These are phyloP conservation scores for Zootoca vivipara DNA, from an alignment of 2,113 vertebrate species.

Conservation along the genomic window DNA sequence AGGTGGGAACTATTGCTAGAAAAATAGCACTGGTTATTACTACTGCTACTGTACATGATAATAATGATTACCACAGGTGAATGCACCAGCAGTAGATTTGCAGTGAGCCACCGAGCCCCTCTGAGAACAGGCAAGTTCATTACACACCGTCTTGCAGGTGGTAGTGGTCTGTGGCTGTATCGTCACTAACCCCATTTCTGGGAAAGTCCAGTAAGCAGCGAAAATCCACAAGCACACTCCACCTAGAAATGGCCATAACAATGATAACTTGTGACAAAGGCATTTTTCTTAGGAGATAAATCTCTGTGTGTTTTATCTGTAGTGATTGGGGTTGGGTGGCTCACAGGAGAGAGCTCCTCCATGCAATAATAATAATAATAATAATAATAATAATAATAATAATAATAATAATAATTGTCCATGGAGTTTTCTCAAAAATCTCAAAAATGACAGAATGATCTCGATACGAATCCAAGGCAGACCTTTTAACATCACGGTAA, in stretches of 20 bases:
- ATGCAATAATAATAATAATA: too few relatives aligned
- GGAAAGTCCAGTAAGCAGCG: not conserved
- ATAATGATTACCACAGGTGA: too few relatives aligned
- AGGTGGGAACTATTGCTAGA: too few relatives aligned
- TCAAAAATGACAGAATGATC: too few relatives aligned
- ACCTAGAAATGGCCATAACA: not conserved
- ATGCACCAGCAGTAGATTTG: not conserved
- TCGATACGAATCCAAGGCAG: too few relatives aligned
- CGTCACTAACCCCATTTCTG: not conserved
- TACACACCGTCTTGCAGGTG: not conserved
- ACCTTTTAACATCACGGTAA: too few relatives aligned
- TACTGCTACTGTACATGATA: too few relatives aligned
- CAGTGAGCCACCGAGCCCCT: not conserved
- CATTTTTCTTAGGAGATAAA: not conserved
- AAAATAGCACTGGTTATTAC: too few relatives aligned
- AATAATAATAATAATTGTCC: too few relatives aligned
- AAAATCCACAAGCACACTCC: not conserved
- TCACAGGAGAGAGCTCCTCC: not conserved
- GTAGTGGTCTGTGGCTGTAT: not conserved
- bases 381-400: too few relatives aligned
- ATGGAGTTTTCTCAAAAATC: too few relatives aligned
- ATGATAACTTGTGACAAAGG: not conserved
- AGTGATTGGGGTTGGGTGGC: too few relatives aligned
- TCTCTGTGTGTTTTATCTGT: not conserved
- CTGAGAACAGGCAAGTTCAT: not conserved